These are phyloP conservation scores for Epizoanthus scotinus DNA, from an alignment of 92 coral and sea anemone genomes.

Conservation along the genomic window DNA sequence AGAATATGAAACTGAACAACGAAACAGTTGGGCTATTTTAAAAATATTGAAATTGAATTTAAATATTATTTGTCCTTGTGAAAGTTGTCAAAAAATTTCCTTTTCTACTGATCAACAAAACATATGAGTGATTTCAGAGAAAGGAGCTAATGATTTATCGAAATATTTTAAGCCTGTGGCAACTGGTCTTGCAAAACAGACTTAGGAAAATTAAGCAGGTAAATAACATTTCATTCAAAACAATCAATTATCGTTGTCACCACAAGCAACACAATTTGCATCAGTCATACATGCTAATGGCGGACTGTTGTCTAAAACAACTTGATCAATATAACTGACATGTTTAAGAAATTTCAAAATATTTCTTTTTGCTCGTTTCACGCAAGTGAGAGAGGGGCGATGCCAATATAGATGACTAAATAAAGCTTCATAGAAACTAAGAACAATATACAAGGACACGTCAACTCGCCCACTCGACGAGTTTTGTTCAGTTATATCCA, in stretches of 20 bases:
- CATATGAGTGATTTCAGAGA: background rate
- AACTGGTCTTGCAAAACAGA: background rate
- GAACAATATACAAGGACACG: slow-evolving; percentile 13
- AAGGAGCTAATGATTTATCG: background rate
- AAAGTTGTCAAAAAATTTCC: background rate
- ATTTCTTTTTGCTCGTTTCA: no score
- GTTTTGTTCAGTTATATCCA: background rate
- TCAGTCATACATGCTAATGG: no score
- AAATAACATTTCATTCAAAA: background rate
- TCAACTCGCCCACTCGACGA: background rate
- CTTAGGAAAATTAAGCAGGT: background rate
- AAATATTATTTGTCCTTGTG: slow-evolving; percentile 12
- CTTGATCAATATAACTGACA: no score
- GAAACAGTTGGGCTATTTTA: background rate
- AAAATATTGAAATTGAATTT: background rate
- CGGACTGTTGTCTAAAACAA: no score
- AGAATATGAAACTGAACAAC: background rate
- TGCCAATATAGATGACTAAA: background rate
- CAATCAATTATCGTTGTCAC: no score
- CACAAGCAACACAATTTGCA: no score
- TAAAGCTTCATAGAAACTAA: background rate
- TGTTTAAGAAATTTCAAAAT: no score
- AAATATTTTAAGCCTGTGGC: background rate
- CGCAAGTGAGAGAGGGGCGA: background rate
- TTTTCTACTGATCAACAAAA: no score